phyloP scores from a whole-genome alignment of 2,888 invertebrate species.

The Megamerina dolium region DNA sequence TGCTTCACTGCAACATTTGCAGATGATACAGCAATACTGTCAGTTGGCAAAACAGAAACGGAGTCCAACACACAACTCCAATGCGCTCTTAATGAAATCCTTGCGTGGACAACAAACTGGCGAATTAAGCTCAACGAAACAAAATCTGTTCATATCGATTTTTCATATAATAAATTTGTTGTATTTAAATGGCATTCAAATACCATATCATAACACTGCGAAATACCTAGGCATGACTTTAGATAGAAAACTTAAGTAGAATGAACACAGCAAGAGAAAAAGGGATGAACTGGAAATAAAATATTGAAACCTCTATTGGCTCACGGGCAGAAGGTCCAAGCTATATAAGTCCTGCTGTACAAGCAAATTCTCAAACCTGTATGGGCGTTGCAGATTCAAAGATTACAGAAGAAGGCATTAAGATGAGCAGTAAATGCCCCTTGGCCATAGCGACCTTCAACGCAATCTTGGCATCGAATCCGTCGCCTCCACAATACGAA shows the following conservation, averaged over 20 bases:
- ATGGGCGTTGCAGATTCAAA: slow-evolving; percentile 3
- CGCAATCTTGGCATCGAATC: slow-evolving; percentile 1
- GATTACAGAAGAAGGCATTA: slow-evolving; percentile 3
- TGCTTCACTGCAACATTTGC: not conserved
- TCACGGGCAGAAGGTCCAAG: not conserved
- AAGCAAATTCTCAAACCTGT: slow-evolving; percentile 4
- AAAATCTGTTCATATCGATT: slow-evolving; percentile 11
- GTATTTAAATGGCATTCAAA: not conserved
- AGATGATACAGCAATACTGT: not conserved
- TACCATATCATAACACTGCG: slow-evolving; percentile 1
- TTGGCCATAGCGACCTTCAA: not conserved
- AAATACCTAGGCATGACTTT: slow-evolving; percentile 3
- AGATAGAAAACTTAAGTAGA: slow-evolving; percentile 4
- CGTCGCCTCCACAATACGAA: not conserved
- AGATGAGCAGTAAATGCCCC: slow-evolving; percentile 3
- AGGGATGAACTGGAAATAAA: slow-evolving; percentile 4
- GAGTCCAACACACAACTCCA: no score
- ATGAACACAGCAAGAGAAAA: slow-evolving; percentile 2
- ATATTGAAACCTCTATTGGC: slow-evolving; percentile 2
- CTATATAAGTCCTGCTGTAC: not conserved
- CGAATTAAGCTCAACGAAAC: slow-evolving; percentile 10
- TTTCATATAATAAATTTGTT: slow-evolving; percentile 2
- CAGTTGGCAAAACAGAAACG: not conserved
- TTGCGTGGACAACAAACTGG: slow-evolving; percentile 8
- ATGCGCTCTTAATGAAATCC: no score